These are phyloP conservation scores for Philonicus albiceps DNA, from an alignment of 2,888 invertebrate genomes.

Conservation along the genomic window DNA sequence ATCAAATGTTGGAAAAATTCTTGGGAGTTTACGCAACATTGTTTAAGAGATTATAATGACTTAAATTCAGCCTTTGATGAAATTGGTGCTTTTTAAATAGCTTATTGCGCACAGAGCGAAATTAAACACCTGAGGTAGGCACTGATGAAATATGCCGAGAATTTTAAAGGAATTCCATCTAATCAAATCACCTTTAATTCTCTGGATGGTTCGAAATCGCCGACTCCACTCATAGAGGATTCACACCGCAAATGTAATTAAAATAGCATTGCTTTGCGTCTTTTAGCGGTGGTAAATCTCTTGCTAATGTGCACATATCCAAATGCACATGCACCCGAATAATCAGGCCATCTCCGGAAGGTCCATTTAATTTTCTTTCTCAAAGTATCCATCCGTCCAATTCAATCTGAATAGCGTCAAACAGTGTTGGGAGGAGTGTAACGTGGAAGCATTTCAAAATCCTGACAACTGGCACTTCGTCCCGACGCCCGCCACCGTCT, in stretches of 20 bases:
- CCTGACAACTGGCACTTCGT: background rate
- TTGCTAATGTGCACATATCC: background rate
- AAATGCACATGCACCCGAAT: background rate
- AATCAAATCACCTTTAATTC: background rate
- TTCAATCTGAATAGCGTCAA: background rate
- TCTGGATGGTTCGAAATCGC: background rate
- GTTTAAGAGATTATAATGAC: no score
- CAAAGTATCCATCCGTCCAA: constrained; percentile 19
- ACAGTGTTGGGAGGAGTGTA: background rate
- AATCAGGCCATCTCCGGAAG: background rate
- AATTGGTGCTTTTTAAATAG: background rate
- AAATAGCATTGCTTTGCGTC: background rate
- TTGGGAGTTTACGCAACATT: no score
- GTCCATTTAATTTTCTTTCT: constrained; percentile 26
- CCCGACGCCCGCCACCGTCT: background rate
- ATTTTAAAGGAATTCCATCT: background rate
- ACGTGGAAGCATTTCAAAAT: background rate
- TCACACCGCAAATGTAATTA: background rate
- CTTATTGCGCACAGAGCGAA: background rate
- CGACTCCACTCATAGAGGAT: background rate
- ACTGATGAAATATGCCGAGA: background rate
- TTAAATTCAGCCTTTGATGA: no score
- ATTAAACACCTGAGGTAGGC: background rate
- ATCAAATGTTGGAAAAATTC: no score
- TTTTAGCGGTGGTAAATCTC: background rate